Evolutionary conservation across 2,113 vertebrate genomes (phyloP), one percentile per base, ranked within the genome.

Genomic region (Odontesthes bonariensis): DNA sequence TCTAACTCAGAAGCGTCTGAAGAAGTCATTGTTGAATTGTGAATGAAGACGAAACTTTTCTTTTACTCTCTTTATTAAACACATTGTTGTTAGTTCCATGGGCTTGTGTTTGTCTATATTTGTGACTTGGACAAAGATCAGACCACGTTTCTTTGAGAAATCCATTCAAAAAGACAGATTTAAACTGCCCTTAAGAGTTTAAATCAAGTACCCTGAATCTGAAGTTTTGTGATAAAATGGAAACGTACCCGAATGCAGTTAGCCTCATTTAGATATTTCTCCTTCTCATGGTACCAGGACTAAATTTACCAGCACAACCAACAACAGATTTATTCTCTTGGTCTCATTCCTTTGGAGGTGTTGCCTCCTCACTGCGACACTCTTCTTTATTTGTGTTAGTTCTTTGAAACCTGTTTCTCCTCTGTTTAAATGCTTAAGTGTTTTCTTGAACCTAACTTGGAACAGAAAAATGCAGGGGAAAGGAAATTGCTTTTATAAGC

Each of bases 341-440:
- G 20, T 76, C 51, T 77, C 52, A 19, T 40, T 8, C 22, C 35
- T 40, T 13, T 55, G 42, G 59, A 11, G 11, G n/a, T 52, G 8
- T 69, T 53, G 27, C 17, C 69, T 27, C 31, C 14, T 62, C 63
- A 19, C 14, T 49, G 5, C 40, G 22, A n/a, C 23, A 40, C 70
- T 40, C 9, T 20, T 0, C n/a, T 0, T 35, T 22, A 20, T 42
- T 55, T 40, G 10, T 31, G 20, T 70, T 16, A 66, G 27, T 53
- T 78, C 51, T 47, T 33, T 63, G 22, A 75, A 16, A 19, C 62
- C 52, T 55, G 33, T 46, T 62, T 69, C 58, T 2, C 42, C 31
- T 69, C 22, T 49, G 46, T 33, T 12, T 55, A 8, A 42, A 38
- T 49, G 57, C 7, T 22, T 19, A 0, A 1, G 2, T 32, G 27